phyloP scores from a whole-genome alignment of 2,113 vertebrate species.

The Antennarius striatus region DNA sequence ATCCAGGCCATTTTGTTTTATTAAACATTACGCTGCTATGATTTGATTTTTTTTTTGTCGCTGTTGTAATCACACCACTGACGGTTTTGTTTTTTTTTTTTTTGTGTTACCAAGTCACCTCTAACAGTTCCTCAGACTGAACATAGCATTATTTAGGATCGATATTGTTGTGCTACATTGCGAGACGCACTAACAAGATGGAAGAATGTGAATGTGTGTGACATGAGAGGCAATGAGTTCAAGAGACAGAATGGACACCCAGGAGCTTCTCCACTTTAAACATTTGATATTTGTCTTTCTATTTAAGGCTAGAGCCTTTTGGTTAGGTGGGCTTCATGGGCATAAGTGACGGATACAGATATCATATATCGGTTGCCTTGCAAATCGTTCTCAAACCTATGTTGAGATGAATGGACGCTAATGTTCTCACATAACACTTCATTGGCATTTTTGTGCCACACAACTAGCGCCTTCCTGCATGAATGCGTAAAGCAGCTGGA shows the following conservation, averaged over 20 bases:
- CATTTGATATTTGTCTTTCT: constrained; percentile 66
- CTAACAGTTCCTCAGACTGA: too few species aligned
- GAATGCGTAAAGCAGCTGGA: constrained; percentile 23
- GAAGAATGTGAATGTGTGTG: constrained; percentile 27
- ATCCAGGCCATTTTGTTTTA: constrained; percentile 33
- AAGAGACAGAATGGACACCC: constrained; percentile 12
- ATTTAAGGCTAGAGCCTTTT: constrained; percentile 60
- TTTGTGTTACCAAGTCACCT: too few species aligned
- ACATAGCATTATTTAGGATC: too few species aligned
- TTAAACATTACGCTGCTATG: constrained; percentile 23
- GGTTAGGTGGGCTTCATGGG: constrained; percentile 34
- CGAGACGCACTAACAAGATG: constrained; percentile 58
- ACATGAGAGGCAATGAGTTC: constrained; percentile 26
- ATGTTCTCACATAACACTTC: constrained; percentile 72
- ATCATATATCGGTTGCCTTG: constrained; percentile 69
- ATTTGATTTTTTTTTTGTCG: constrained; percentile 26
- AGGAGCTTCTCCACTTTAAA: constrained; percentile 50
- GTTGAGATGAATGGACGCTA: constrained; percentile 58
- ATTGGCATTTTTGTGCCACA: constrained; percentile 54
- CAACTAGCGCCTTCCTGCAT: background rate
- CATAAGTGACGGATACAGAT: constrained; percentile 49
- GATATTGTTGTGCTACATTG: constrained; percentile 45
- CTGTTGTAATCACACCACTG: too few species aligned
- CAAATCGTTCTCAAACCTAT: constrained; percentile 66
- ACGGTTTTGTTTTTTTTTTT: too few species aligned